phyloP scores from a whole-genome alignment of 2,888 invertebrate genomes.

The Cheilosia variabilis region DNA sequence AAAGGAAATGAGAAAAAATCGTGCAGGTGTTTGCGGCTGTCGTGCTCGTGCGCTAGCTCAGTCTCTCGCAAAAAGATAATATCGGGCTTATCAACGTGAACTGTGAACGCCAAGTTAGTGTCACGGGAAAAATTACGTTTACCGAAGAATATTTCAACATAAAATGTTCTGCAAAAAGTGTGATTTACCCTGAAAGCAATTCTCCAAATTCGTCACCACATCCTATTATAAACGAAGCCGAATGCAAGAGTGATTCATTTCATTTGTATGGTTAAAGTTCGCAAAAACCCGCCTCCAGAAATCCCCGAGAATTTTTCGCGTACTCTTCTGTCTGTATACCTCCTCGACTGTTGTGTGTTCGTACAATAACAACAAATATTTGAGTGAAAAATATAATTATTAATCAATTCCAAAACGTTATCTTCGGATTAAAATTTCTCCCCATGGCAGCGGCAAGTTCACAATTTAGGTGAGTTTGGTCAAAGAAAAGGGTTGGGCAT shows the following conservation, averaged over 20 bases:
- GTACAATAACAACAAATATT: slow-evolving; percentile 13
- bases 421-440: slow-evolving; percentile 21
- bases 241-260: slow-evolving; percentile 23
- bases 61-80: slow-evolving; percentile 20
- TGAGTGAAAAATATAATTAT: slow-evolving; percentile 16
- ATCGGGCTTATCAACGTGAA: slow-evolving; percentile 45
- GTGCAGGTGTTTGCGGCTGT: slow-evolving; percentile 65
- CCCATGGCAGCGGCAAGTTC: slow-evolving; percentile 71
- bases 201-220: background rate
- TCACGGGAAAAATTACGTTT: slow-evolving; percentile 24
- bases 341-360: background rate
- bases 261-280: slow-evolving; percentile 19
- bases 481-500: slow-evolving; percentile 55
- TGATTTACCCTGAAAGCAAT: background rate
- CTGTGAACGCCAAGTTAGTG: slow-evolving; percentile 16
- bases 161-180: slow-evolving; percentile 24
- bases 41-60: slow-evolving; percentile 52
- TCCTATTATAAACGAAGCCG: slow-evolving; percentile 14
- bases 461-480: slow-evolving; percentile 67
- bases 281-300: slow-evolving; percentile 62
- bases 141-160: slow-evolving; percentile 12
- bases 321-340: slow-evolving; percentile 18
- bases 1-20: slow-evolving; percentile 68
- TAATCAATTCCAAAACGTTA: slow-evolving; percentile 30
- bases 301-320: slow-evolving; percentile 26